Evolutionary conservation across 2,797 vertebrate species (phyloP).

Genomic region (Pygocentrus nattereri): DNA sequence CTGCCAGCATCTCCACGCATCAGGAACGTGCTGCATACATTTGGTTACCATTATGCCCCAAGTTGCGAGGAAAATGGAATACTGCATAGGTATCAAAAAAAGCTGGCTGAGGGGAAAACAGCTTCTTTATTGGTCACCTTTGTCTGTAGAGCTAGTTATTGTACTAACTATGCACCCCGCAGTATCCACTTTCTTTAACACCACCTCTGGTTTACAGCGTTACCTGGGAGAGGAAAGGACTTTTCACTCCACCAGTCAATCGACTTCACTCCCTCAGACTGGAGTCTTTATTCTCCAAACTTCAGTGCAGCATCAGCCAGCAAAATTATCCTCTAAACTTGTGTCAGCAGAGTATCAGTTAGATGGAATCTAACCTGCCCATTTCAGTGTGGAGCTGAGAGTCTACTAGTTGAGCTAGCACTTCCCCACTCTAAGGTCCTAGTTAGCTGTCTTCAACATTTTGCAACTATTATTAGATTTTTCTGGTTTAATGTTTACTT

Average conservation of each 20-base stretch:
- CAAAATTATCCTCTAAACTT: too few relatives aligned
- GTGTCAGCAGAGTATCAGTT: too few relatives aligned
- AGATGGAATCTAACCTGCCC: too few relatives aligned
- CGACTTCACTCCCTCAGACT: background rate
- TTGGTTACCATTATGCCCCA: conserved; percentile 73
- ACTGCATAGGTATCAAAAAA: conserved; percentile 38
- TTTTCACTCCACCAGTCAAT: background rate
- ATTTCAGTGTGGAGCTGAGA: too few relatives aligned
- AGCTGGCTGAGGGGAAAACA: conserved; percentile 22
- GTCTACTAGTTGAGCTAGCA: too few relatives aligned
- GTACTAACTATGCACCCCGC: background rate
- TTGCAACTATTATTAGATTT: too few relatives aligned
- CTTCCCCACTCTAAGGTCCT: too few relatives aligned
- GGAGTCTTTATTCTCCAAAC: background rate
- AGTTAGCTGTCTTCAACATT: too few relatives aligned
- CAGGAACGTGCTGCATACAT: conserved; percentile 73
- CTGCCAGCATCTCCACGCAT: conserved; percentile 69
- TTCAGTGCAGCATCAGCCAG: too few relatives aligned
- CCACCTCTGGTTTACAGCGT: background rate
- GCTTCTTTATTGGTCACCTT: conserved; percentile 24
- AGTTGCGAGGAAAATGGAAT: conserved; percentile 60
- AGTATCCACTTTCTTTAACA: background rate
- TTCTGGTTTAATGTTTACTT: too few relatives aligned
- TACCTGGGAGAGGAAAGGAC: background rate
- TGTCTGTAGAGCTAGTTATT: background rate